Evolutionary conservation across 2,888 invertebrate species (phyloP).

Genomic region (Sclerodermus sp.): DNA sequence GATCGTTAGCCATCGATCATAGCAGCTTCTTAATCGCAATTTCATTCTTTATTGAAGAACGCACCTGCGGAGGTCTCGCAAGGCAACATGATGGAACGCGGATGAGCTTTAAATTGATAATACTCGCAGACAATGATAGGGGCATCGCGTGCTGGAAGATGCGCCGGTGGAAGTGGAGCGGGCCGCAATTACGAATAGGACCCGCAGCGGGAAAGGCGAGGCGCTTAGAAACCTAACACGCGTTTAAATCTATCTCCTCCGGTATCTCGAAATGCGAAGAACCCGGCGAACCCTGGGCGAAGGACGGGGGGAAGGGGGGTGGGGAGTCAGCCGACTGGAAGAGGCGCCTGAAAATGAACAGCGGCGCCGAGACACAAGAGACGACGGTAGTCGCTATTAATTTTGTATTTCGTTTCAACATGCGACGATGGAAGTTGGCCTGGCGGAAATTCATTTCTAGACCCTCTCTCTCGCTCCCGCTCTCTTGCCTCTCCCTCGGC

Average conservation of each 20-base stretch:
- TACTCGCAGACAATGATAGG: too few species aligned
- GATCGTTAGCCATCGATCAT: too few species aligned
- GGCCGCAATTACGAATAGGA: too few species aligned
- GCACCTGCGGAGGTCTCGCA: too few species aligned
- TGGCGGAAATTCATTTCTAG: conserved; percentile 38
- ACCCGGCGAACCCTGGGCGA: neutral
- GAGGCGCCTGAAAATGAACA: neutral
- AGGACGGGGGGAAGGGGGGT: neutral
- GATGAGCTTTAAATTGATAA: too few species aligned
- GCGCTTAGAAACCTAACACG: neutral
- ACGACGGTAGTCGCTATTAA: conserved; percentile 30
- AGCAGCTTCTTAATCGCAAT: too few species aligned
- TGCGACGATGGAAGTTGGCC: conserved; percentile 32
- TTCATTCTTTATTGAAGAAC: too few species aligned
- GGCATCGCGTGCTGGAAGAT: too few species aligned
- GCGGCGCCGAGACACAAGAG: conserved; percentile 5
- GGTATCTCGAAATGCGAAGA: neutral
- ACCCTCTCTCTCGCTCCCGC: neutral
- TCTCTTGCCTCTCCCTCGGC: neutral
- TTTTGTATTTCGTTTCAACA: conserved; percentile 38
- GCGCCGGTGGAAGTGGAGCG: too few species aligned
- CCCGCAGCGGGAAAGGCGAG: neutral
- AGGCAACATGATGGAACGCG: too few species aligned
- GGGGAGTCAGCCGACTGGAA: neutral
- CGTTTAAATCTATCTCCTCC: neutral